Conservation (phyloP, 2,888 invertebrate genomes). For the Phlogophora meticulosa region DNA sequence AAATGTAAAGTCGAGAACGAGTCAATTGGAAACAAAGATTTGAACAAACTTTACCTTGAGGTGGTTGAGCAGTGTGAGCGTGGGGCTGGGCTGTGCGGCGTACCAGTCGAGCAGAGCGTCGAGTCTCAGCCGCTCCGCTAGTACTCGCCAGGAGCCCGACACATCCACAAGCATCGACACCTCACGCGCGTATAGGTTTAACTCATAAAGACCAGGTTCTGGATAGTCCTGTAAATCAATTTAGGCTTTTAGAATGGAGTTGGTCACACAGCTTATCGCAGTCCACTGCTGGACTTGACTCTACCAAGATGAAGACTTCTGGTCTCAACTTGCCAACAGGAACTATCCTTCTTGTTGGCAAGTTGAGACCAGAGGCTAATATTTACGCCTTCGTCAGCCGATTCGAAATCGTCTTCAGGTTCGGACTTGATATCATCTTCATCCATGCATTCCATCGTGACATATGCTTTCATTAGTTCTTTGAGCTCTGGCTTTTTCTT, state of each 20-base stretch:
- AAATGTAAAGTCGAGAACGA: too few species aligned
- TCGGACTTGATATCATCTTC: slow-evolving; percentile 81
- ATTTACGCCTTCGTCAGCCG: slow-evolving; percentile 87
- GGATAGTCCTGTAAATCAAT: slow-evolving; percentile 44
- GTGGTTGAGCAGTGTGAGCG: slow-evolving; percentile 90
- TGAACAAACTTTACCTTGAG: slow-evolving; percentile 78
- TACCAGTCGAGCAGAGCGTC: slow-evolving; percentile 88
- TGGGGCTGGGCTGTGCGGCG: slow-evolving; percentile 86
- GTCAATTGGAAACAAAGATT: too few species aligned
- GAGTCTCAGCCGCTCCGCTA: slow-evolving; percentile 90
- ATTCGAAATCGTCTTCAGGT: slow-evolving; percentile 86
- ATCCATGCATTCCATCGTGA: slow-evolving; percentile 39
- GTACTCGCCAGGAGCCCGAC: slow-evolving; percentile 90
- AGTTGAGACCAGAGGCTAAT: too few species aligned
- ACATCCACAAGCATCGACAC: slow-evolving; percentile 90
- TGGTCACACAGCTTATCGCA: background rate
- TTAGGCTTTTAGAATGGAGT: background rate
- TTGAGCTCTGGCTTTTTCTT: slow-evolving; percentile 73
- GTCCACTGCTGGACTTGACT: too few species aligned
- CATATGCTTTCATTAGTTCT: slow-evolving; percentile 56
- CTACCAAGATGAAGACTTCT: too few species aligned
- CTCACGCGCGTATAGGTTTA: slow-evolving; percentile 77
- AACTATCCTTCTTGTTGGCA: too few species aligned
- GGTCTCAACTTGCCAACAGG: too few species aligned
- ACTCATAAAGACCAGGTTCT: slow-evolving; percentile 60